Base-by-base conservation (phyloP, 2,797 vertebrate genomes). In the Muraenolepis orangiensis region DNA sequence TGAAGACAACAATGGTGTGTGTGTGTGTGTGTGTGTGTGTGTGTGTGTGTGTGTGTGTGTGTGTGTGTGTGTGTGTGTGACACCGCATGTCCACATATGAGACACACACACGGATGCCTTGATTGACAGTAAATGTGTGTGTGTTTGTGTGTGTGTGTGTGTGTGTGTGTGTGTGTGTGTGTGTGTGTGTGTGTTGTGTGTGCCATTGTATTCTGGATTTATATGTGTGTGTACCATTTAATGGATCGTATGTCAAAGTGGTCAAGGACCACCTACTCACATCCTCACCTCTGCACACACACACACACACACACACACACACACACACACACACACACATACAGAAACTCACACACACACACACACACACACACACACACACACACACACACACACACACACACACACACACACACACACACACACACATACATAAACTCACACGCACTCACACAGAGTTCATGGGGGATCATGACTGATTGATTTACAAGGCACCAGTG, bases 401-500 rank as follows among this genome's bases (percentile, higher is more conserved):
- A 51, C 46, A 40, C 38, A 40, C 38, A 40, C 38, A 40, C 38
- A 40, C 38, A 40, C 38, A 40, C 38, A 40, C 38, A 40, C 38
- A 40, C 38, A 40, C 38, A 40, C 38, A 40, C 38, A 40, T 13
- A 40, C 38, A 40, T 13, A 40, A 1, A 40, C 38, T 12, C 38
- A 40, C 38, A 40, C 38, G 14, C 18, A 51, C 46, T 20, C 46
- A 51, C 46, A 51, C 46, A 74, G 16, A 68, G 75, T 73, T 80
- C 70, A 80, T 71, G 38, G 80, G 71, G 68, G 72, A 73, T 71
- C 66, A 77, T 0, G 30, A 75, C 81, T 86, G 87, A 88, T 30
- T 81, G 87, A 90, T 91, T 82, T 86, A 87, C 75, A 81, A 64
- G 80, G 87, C 82, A 84, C 69, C 76, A 78, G 77, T 87, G 84